Base-by-base conservation (phyloP, 2,797 vertebrate genomes). In the Lerista edwardsae region DNA sequence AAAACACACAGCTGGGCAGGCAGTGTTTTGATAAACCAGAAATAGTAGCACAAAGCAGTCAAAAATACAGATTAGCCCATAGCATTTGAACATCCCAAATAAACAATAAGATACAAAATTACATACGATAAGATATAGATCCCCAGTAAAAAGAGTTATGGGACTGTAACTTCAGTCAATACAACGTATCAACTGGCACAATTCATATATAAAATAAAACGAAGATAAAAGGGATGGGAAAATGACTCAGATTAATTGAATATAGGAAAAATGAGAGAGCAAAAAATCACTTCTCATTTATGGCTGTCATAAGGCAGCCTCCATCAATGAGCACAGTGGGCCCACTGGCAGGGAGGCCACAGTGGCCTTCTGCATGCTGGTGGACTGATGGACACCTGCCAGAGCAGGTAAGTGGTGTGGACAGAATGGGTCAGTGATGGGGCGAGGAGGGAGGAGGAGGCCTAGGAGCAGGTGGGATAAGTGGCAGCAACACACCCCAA, bases 91-190 rank as follows among this genome's bases (percentile, higher is more conserved):
- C 57, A 34, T 64, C 29, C 73, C 51, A 64, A 77, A 17, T 80
- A 62, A 83, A 57, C 27, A 68, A 85, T 72, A 59, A 73, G 12
- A 68, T 19, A 36, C 79, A 25, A 57, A 68, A 85, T 72, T 62
- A 73, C 15, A 68, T 19, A 36, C 79, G n/a, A 57, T 25, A 73
- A 41, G 57, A 69, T 75, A 89, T 78, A 86, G 67, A 74, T 21
- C 25, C 10, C 25, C 5, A 76, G 17, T 0, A 44, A 78, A 4
- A 7, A 1, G 25, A 90, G 6, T 69, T 36, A 78, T 73, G 67
- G 17, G 51, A 17, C 17, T 79, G 3, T 67, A 69, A 86, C 39
- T 27, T 31, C 5, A 68, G n/a, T 75, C 51, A 41, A 23, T 79
- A 19, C 65, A 67, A 84, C 75, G 80, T 76, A 27, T 23, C 80